Percentiles rank a stretch among this genome's conserved stretches.
phyloP scores from a whole-genome alignment of 2,888 invertebrate genomes.

The Eubasilissa splendida region DNA sequence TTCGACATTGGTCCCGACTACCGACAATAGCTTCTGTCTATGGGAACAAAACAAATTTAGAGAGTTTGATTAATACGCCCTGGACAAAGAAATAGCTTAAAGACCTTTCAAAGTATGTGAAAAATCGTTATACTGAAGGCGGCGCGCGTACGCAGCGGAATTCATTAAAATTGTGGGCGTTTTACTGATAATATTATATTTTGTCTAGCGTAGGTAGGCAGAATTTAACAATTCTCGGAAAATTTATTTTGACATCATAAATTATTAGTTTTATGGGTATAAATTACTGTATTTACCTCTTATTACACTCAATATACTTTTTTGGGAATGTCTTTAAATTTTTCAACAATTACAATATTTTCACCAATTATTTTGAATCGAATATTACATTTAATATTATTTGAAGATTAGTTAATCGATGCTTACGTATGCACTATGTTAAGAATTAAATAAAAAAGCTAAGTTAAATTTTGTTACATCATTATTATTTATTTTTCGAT shows the following conservation, averaged over 20 bases:
- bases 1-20: neutral
- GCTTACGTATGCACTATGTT: too few relatives aligned
- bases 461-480: too few relatives aligned
- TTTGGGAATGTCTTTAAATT: too few relatives aligned
- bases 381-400: too few relatives aligned
- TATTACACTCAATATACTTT: too few relatives aligned
- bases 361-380: too few relatives aligned
- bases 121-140: slow-evolving; percentile 26
- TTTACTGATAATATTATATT: slow-evolving; percentile 16
- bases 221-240: slow-evolving; percentile 11
- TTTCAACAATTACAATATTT: too few relatives aligned
- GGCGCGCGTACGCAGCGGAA: slow-evolving; percentile 12
- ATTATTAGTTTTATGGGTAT: slow-evolving; percentile 1
- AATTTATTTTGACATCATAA: neutral
- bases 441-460: too few relatives aligned
- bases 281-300: too few relatives aligned
- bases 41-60: slow-evolving; percentile 51
- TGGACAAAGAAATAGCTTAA: slow-evolving; percentile 48
- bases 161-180: slow-evolving; percentile 36
- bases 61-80: slow-evolving; percentile 47
- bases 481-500: too few relatives aligned
- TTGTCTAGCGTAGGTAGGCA: slow-evolving; percentile 13
- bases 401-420: too few relatives aligned
- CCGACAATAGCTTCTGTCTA: slow-evolving; percentile 53
- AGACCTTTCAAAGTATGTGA: slow-evolving; percentile 31